phyloP scores from a whole-genome alignment of 2,888 invertebrate genomes.

The Leucophenga montana region DNA sequence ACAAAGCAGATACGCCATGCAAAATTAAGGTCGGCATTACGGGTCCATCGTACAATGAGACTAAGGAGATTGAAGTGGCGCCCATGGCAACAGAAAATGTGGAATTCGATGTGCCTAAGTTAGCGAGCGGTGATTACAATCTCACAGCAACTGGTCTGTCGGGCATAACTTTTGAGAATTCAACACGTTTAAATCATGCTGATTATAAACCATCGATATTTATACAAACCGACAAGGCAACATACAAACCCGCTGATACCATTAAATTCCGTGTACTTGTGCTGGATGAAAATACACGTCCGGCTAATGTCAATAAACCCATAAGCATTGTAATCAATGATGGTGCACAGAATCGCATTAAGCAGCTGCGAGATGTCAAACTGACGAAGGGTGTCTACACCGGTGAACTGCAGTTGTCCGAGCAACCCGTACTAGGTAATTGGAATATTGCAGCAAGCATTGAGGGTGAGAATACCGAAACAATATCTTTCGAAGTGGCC shows the following conservation, averaged over 20 bases:
- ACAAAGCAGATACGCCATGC: constrained; percentile 63
- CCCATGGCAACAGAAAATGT: constrained; percentile 82
- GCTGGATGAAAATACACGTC: constrained; percentile 82
- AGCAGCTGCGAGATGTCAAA: constrained; percentile 82
- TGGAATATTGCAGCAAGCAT: constrained; percentile 86
- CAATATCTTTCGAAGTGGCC: constrained; percentile 78
- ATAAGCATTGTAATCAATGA: constrained; percentile 73
- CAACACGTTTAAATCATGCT: constrained; percentile 82
- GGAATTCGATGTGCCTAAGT: constrained; percentile 79
- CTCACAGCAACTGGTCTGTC: constrained; percentile 76
- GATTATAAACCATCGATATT: constrained; percentile 82
- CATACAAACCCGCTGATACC: constrained; percentile 89
- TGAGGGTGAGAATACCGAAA: constrained; percentile 60
- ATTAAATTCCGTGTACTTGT: constrained; percentile 84
- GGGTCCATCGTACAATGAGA: constrained; percentile 81
- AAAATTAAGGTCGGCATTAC: constrained; percentile 82
- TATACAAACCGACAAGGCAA: constrained; percentile 92
- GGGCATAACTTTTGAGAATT: constrained; percentile 82
- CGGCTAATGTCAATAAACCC: constrained; percentile 72
- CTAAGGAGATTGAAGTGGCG: constrained; percentile 80
- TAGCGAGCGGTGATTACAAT: constrained; percentile 61
- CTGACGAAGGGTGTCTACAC: constrained; percentile 84
- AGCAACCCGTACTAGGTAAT: constrained; percentile 87
- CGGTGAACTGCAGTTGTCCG: constrained; percentile 83
- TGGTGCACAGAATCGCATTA: constrained; percentile 84